Evolutionary conservation across 2,113 vertebrate species (phyloP).

Genomic region (human): DNA sequence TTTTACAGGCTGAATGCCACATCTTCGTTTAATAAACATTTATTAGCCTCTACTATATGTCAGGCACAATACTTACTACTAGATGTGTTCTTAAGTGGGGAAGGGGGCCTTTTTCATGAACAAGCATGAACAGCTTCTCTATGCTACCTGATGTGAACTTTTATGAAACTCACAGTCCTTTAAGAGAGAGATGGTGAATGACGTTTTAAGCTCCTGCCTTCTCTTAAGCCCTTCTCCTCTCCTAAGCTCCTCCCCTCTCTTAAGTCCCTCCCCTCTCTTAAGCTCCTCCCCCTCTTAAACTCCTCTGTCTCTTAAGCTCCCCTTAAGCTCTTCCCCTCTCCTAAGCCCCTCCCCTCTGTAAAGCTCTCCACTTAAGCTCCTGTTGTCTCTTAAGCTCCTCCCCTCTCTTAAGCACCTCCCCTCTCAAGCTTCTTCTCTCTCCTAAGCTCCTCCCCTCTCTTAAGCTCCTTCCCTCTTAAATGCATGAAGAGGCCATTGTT

Average conservation of each 20-base stretch:
- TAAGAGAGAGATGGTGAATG: background rate
- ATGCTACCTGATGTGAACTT: background rate
- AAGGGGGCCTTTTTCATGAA: background rate
- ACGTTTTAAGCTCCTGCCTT: background rate
- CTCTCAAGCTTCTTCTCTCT: too few relatives aligned
- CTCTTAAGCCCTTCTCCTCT: background rate
- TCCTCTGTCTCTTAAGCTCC: too few relatives aligned
- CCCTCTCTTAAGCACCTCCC: too few relatives aligned
- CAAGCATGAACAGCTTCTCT: background rate
- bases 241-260: too few relatives aligned
- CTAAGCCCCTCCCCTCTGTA: too few relatives aligned
- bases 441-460: too few relatives aligned
- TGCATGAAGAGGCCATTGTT: background rate
- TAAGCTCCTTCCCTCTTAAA: background rate
- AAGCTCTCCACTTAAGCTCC: too few relatives aligned
- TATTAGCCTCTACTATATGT: background rate
- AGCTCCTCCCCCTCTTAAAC: too few relatives aligned
- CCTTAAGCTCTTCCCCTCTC: too few relatives aligned
- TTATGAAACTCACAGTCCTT: background rate
- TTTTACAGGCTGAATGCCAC: background rate
- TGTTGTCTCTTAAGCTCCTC: too few relatives aligned
- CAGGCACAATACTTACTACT: background rate
- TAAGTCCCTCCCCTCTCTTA: too few relatives aligned
- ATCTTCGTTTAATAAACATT: background rate
- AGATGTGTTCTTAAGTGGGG: background rate